A percentile compares a stretch with the other conserved stretches of the same genome.
Evolutionary conservation across 2,888 invertebrate species (phyloP).

Genomic region (Ommatoiulus sabulosus): DNA sequence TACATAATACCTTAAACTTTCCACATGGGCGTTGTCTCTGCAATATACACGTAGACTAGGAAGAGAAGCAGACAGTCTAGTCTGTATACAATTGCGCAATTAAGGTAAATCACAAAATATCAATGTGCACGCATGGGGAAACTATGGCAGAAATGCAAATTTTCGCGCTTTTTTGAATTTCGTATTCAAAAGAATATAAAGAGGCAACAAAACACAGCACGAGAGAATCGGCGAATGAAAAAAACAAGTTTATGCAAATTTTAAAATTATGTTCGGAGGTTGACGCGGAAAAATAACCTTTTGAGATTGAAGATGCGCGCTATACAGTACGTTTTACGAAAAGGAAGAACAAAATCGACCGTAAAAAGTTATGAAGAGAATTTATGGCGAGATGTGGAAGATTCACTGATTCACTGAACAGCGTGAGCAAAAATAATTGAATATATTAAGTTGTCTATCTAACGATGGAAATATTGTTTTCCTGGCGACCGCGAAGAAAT

Average conservation of each 20-base stretch:
- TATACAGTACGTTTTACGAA: slow-evolving; percentile 1
- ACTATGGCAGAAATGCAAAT: not conserved
- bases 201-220: not conserved
- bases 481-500: too few species aligned
- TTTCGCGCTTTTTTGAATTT: not conserved
- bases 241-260: not conserved
- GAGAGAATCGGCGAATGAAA: not conserved
- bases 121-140: not conserved
- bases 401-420: not conserved
- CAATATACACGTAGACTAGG: too few species aligned
- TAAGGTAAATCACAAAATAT: not conserved
- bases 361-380: not conserved
- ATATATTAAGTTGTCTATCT: not conserved
- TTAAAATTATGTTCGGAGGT: not conserved
- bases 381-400: not conserved
- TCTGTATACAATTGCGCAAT: not conserved
- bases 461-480: too few species aligned
- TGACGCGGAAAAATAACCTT: not conserved
- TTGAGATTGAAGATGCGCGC: not conserved
- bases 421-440: not conserved
- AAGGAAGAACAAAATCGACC: not conserved
- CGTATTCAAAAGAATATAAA: not conserved
- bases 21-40: too few species aligned
- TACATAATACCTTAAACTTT: too few species aligned
- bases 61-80: not conserved